Percentiles rank a stretch among this genome's conserved stretches.
Conservation (phyloP, 2,113 vertebrate genomes). For the Emydocephalus ijimae region DNA sequence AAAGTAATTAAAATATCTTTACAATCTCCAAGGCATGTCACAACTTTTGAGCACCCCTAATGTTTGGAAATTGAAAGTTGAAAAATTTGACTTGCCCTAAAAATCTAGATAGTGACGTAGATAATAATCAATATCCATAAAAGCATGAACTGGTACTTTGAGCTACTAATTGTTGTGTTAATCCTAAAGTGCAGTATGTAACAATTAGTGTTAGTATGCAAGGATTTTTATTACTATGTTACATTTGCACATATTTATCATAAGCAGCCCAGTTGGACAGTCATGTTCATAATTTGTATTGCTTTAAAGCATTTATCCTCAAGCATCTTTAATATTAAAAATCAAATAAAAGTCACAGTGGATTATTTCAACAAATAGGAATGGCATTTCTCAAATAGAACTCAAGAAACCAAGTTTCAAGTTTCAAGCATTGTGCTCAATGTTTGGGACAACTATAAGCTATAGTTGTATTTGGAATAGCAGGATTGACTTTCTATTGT, state of each 20-base stretch:
- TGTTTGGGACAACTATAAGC: not conserved
- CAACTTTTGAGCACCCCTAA: no score
- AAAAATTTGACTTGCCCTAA: not conserved
- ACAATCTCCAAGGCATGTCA: no score
- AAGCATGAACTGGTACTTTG: not conserved
- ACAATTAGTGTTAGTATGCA: not conserved
- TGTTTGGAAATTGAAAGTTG: no score
- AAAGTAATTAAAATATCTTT: no score
- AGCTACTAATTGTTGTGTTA: not conserved
- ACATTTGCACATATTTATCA: not conserved
- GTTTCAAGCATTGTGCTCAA: not conserved
- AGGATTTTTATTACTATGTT: not conserved
- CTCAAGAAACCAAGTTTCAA: no score
- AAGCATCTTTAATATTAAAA: not conserved
- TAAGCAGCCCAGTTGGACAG: not conserved
- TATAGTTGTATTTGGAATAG: not conserved
- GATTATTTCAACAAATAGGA: not conserved
- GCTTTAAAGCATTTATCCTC: not conserved
- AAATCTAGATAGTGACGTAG: not conserved
- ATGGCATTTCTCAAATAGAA: not conserved
- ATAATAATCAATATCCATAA: not conserved
- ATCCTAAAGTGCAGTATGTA: not conserved
- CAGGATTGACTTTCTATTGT: not conserved
- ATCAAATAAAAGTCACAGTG: not conserved
- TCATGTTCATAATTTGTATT: not conserved